Percentiles rank a stretch among this genome's conserved stretches.
Evolutionary conservation across 2,797 vertebrate species (phyloP).

Genomic region (Chromis chromis): DNA sequence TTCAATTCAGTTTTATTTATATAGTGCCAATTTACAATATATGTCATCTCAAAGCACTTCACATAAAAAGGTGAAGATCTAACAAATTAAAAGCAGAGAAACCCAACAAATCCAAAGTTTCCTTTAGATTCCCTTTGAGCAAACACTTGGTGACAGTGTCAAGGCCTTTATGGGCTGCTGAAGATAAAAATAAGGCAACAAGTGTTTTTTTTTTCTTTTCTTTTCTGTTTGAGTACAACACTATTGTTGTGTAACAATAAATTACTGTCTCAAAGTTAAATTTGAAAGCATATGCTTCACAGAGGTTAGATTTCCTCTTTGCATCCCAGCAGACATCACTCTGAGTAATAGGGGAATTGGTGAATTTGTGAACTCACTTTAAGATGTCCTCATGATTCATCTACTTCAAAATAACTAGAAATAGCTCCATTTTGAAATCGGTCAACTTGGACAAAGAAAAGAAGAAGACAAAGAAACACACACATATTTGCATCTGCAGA

Average conservation of each 20-base stretch:
- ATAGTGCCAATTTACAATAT: too few relatives aligned
- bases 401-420: background rate
- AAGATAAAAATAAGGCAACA: conserved; percentile 13
- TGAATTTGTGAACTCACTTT: conserved; percentile 1
- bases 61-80: too few relatives aligned
- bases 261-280: background rate
- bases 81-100: too few relatives aligned
- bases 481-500: background rate
- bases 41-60: too few relatives aligned
- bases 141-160: too few relatives aligned
- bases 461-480: background rate
- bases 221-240: background rate
- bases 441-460: background rate
- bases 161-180: too few relatives aligned
- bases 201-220: background rate
- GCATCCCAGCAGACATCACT: background rate
- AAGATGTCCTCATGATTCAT: too few relatives aligned
- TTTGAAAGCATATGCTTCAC: background rate
- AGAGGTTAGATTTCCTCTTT: background rate
- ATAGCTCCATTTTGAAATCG: background rate
- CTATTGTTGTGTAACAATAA: background rate
- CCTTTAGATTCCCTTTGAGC: too few relatives aligned
- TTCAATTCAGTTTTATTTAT: too few relatives aligned
- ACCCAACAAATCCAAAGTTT: too few relatives aligned
- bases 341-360: background rate